Conservation (phyloP, 2,113 vertebrate genomes). For the Danio rerio region GRCz12tu NC_133181.1:60801001-60801500, state of each 20-base stretch:
- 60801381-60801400: conserved; percentile 63
- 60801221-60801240: not conserved
- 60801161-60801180: no score
- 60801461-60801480: conserved; percentile 40
- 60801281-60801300: conserved; percentile 2
- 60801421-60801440: conserved; percentile 44
- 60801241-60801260: not conserved
- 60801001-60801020: no score
- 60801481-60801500: conserved; percentile 22
- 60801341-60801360: conserved; percentile 69
- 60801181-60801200: no score
- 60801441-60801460: not conserved
- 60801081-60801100: no score
- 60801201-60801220: no score
- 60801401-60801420: conserved; percentile 62
- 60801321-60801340: conserved; percentile 72
- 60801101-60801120: no score
- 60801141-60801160: no score
- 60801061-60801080: no score
- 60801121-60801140: no score
- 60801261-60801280: not conserved
- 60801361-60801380: conserved; percentile 18
- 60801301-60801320: not conserved
- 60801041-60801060: no score
- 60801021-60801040: no score